Evolutionary conservation across 2,797 vertebrate species (phyloP).

Genomic region (Numenius phaeopus): DNA sequence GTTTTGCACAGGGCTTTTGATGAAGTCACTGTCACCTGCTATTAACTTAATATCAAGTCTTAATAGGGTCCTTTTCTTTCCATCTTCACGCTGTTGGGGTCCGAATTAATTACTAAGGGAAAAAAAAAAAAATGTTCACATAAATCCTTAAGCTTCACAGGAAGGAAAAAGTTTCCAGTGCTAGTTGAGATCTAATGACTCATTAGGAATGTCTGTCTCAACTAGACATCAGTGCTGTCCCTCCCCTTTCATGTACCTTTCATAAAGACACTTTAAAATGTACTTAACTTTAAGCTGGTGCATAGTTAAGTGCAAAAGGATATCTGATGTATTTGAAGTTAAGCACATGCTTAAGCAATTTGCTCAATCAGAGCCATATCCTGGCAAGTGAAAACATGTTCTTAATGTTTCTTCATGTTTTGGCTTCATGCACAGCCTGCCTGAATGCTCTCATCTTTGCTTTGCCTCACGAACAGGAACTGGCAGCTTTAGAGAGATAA

Average conservation of each 20-base stretch:
- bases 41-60: conserved; percentile 87
- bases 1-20: conserved; percentile 81
- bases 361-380: not conserved
- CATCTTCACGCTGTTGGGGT: conserved; percentile 82
- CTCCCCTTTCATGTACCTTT: conserved; percentile 27
- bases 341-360: conserved; percentile 52
- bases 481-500: conserved; percentile 53
- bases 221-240: not conserved
- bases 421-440: not conserved
- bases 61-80: conserved; percentile 84
- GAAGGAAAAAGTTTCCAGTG: conserved; percentile 62
- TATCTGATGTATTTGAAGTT: conserved; percentile 8
- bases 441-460: conserved; percentile 35
- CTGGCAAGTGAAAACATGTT: not conserved
- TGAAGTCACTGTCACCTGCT: conserved; percentile 86
- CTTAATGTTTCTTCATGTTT: not conserved
- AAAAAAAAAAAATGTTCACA: conserved; percentile 74
- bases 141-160: conserved; percentile 78
- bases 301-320: not conserved
- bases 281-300: conserved; percentile 43
- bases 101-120: conserved; percentile 81
- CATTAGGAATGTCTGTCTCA: conserved; percentile 39
- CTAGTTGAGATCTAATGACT: conserved; percentile 54
- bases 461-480: conserved; percentile 26
- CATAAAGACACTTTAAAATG: not conserved